Conservation (phyloP, 2,113 vertebrate genomes). For the Dromiciops gliroides region DNA sequence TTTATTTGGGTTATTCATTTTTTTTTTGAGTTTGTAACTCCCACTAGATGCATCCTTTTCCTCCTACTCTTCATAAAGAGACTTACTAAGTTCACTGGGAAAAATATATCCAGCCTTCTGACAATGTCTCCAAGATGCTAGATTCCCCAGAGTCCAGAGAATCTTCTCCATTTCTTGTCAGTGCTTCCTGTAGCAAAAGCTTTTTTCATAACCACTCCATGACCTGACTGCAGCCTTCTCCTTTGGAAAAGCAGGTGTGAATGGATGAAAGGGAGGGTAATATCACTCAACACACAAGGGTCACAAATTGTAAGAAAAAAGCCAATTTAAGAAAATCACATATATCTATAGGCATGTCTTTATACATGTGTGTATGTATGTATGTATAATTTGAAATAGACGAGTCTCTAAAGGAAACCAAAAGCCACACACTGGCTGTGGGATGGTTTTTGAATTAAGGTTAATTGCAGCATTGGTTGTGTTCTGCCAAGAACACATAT, state of each 20-base stretch:
- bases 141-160: conserved; percentile 16
- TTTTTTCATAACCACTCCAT: conserved; percentile 44
- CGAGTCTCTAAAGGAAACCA: neutral
- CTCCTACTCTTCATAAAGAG: conserved; percentile 15
- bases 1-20: neutral
- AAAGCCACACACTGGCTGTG: neutral
- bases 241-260: neutral
- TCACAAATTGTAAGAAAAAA: neutral
- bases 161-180: conserved; percentile 15
- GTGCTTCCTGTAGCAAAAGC: conserved; percentile 16
- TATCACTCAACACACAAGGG: neutral
- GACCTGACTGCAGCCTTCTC: neutral
- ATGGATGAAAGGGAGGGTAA: neutral
- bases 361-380: neutral
- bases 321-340: neutral
- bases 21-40: neutral
- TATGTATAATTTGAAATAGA: neutral
- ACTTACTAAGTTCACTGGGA: conserved; percentile 29
- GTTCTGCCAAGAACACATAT: neutral
- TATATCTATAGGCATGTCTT: neutral
- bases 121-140: conserved; percentile 20
- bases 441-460: conserved; percentile 15
- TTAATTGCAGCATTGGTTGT: neutral
- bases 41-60: neutral
- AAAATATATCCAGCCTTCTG: conserved; percentile 45